Conservation (phyloP, 30 jellyfish, hydroid and myxozoan genomes). For the Aurelia aurita region DNA sequence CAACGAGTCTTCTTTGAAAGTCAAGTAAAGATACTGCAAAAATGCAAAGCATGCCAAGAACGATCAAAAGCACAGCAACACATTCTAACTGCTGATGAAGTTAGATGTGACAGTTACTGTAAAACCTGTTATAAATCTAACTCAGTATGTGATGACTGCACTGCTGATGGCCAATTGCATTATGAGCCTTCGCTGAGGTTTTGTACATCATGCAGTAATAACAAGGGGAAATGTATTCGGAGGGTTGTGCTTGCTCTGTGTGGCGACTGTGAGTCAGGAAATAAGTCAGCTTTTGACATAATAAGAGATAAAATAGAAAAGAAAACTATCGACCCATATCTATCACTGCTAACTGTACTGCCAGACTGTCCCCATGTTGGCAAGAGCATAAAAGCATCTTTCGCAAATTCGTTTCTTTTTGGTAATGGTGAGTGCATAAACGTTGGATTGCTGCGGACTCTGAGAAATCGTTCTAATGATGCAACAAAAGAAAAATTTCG, state of each 20-base stretch:
- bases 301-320: background rate
- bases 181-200: background rate
- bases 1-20: conserved; percentile 24
- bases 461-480: conserved; percentile 41
- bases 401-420: background rate
- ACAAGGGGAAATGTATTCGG: background rate
- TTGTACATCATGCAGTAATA: background rate
- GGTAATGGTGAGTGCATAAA: too few relatives aligned
- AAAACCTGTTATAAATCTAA: too few relatives aligned
- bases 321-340: conserved; percentile 16
- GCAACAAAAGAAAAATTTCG: background rate
- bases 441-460: conserved; percentile 15
- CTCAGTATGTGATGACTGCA: background rate
- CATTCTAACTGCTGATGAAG: too few relatives aligned
- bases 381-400: background rate
- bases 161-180: background rate
- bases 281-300: background rate
- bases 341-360: conserved; percentile 11
- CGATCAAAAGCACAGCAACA: background rate
- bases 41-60: conserved; percentile 12
- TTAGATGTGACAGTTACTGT: too few relatives aligned
- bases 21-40: conserved; percentile 18
- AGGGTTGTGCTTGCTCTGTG: background rate
- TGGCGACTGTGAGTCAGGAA: background rate
- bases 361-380: conserved; percentile 50